Evolutionary conservation across 2,113 vertebrate genomes (phyloP).

Genomic region (Ovibos moschatus): DNA sequence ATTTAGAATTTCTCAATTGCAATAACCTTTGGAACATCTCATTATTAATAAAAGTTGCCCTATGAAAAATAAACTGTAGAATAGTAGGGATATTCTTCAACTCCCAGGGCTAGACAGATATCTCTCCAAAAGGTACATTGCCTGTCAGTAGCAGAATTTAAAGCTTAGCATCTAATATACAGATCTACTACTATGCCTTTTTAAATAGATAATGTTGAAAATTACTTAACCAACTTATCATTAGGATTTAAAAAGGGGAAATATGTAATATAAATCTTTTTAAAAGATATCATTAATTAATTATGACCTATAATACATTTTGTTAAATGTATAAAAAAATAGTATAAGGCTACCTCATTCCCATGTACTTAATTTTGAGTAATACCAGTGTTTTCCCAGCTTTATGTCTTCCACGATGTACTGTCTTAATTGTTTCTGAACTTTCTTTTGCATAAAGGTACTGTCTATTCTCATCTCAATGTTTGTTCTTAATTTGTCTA

Average conservation of each 20-base stretch:
- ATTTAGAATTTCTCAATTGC: not conserved
- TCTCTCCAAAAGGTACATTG: slow-evolving; percentile 25
- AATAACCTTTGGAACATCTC: not conserved
- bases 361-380: slow-evolving; percentile 21
- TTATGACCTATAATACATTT: slow-evolving; percentile 28
- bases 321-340: slow-evolving; percentile 6
- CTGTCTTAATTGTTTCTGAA: slow-evolving; percentile 50
- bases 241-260: not conserved
- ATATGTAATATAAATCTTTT: not conserved
- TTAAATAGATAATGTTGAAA: not conserved
- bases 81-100: not conserved
- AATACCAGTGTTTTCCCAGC: not conserved
- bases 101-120: not conserved
- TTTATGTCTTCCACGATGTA: not conserved
- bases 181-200: not conserved
- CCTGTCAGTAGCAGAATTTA: slow-evolving; percentile 10
- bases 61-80: not conserved
- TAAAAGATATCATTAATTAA: not conserved
- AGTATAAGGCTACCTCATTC: not conserved
- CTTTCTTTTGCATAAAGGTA: not conserved
- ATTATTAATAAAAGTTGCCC: slow-evolving; percentile 9
- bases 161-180: not conserved
- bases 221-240: slow-evolving; percentile 3
- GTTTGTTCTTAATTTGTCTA: not conserved
- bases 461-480: not conserved